A percentile compares a stretch with the other conserved stretches of the same genome.
phyloP scores from a whole-genome alignment of 2,113 vertebrate genomes.

The Petaurus breviceps region DNA sequence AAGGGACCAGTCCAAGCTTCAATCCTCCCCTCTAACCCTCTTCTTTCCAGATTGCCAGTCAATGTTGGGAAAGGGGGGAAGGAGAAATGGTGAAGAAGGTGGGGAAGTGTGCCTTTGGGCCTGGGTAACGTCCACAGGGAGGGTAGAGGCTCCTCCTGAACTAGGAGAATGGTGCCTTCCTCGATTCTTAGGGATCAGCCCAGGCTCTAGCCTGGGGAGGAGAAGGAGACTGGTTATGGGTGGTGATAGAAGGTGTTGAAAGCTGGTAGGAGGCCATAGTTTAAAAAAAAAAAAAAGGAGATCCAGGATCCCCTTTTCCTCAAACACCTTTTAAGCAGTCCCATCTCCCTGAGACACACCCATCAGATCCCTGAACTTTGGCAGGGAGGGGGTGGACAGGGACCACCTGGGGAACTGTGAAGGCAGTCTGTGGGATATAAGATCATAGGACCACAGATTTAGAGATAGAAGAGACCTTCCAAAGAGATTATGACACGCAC shows the following conservation, averaged over 20 bases:
- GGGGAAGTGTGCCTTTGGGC: background rate
- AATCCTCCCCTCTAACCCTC: background rate
- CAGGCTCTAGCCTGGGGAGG: background rate
- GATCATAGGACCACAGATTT: background rate
- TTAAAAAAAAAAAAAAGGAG: background rate
- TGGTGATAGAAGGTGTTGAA: background rate
- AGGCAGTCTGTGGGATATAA: background rate
- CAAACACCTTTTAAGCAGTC: background rate
- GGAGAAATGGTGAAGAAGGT: too few species aligned
- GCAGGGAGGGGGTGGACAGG: background rate
- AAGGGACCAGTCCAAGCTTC: background rate
- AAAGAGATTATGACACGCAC: background rate
- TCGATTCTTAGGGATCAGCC: background rate
- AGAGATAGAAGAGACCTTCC: background rate
- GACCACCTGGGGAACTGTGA: background rate
- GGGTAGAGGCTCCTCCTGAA: background rate
- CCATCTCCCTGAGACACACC: background rate
- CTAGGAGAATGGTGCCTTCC: background rate
- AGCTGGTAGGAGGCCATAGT: background rate
- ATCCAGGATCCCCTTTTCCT: background rate
- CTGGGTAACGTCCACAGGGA: background rate
- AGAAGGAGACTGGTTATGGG: background rate
- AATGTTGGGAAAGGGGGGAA: background rate
- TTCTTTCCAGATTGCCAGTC: background rate
- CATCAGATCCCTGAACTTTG: background rate